These are phyloP conservation scores for Eleginops maclovinus DNA, from an alignment of 2,113 vertebrate species.

Conservation along the genomic window DNA sequence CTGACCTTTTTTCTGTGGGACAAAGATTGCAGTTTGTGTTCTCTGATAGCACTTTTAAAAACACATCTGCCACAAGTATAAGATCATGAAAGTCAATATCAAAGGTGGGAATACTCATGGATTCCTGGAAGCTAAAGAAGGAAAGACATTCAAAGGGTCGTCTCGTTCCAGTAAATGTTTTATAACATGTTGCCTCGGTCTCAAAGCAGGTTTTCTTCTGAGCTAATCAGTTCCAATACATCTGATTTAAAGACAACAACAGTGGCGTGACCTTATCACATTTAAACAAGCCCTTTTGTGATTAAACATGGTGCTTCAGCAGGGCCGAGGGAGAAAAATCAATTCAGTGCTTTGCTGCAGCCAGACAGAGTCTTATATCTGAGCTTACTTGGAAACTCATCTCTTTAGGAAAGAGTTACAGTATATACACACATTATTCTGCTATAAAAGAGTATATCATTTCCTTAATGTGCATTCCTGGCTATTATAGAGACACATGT, in stretches of 20 bases:
- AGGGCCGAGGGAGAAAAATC: neutral
- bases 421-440: neutral
- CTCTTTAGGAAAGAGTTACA: slow-evolving; percentile 18
- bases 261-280: slow-evolving; percentile 18
- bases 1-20: neutral
- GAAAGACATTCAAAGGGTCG: slow-evolving; percentile 17
- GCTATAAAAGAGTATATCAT: neutral
- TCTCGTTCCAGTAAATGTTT: neutral
- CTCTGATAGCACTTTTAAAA: neutral
- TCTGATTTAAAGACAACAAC: slow-evolving; percentile 27
- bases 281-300: slow-evolving; percentile 9
- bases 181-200: neutral
- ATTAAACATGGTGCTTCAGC: slow-evolving; percentile 12
- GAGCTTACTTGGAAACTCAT: neutral
- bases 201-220: neutral
- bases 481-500: neutral
- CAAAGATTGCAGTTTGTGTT: neutral
- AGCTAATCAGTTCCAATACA: slow-evolving; percentile 19
- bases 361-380: neutral
- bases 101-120: slow-evolving; percentile 2
- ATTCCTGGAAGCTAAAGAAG: slow-evolving; percentile 30
- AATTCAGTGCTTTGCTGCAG: slow-evolving; percentile 9
- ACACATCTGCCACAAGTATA: slow-evolving; percentile 18
- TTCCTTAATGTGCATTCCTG: slow-evolving; percentile 2
- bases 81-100: slow-evolving; percentile 10